Evolutionary conservation across 2,113 vertebrate species (phyloP), one percentile per base, ranked within the genome.

Genomic region (Gracilinanus agilis): DNA sequence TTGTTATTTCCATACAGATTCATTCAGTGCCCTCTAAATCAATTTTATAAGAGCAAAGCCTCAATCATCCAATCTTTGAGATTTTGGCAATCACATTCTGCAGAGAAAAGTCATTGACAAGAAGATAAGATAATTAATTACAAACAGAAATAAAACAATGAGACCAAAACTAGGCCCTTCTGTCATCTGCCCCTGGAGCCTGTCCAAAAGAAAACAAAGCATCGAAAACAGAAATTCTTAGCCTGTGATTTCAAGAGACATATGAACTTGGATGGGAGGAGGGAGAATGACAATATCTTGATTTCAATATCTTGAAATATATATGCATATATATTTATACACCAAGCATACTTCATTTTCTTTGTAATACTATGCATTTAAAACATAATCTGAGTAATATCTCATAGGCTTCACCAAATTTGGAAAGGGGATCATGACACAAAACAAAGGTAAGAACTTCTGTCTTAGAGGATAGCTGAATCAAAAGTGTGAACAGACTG

Each of bases 401-500:
- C 6, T 40, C 19, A 40, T 21, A 40, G 67, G 19, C 16, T 83
- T 83, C n/a, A 21, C 1, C 67, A 83, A 83, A 0, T n/a, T 40
- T 40, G 6, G 13, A 83, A 40, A 40, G 2, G 67, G 56, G 40
- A 53, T 27, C 12, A 94, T 40, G 54, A 55, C 27, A 53, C 49
- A 96, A 95, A 89, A 58, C 75, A 92, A 92, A 95, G 19, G 9
- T 83, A 83, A 83, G n/a, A 54, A 92, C 58, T 93, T 96, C 44
- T 96, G 44, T 90, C 92, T 93, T 44, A 90, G 16, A 92, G 49
- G 94, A 44, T 94, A 96, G 95, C n/a, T 75, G 24, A 44, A 91
- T 29, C 75, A 61, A 83, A 89, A 94, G 55, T 58, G 29, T 54
- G 67, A 96, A 94, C 94, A 94, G 93, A 53, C 94, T 90, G 92